phyloP scores from a whole-genome alignment of 2,797 vertebrate species.

The Rhincodon typus region DNA sequence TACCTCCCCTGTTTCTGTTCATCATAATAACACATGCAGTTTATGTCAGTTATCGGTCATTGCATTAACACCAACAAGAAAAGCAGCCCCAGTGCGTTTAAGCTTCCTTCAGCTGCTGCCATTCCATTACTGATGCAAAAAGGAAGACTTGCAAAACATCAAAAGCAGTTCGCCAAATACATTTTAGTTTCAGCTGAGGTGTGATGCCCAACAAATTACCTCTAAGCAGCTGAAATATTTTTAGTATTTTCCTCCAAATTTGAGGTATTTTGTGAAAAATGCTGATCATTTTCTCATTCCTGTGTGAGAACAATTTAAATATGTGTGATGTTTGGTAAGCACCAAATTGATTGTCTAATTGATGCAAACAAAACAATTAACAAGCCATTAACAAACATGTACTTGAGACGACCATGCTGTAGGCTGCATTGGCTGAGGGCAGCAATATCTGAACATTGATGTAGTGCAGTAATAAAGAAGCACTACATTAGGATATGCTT shows the following conservation, averaged over 20 bases:
- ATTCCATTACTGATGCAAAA: background rate
- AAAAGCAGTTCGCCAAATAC: background rate
- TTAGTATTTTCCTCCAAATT: background rate
- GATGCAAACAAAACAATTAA: conserved; percentile 23
- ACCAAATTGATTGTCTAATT: conserved; percentile 20
- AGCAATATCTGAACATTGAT: conserved; percentile 8
- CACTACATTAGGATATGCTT: background rate
- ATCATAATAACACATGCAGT: background rate
- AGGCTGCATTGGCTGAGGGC: background rate
- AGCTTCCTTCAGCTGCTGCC: background rate
- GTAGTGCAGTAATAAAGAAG: background rate
- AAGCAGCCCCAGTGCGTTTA: background rate
- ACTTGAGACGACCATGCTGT: background rate
- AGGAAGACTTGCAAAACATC: background rate
- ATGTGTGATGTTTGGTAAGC: background rate
- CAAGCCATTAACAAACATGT: conserved; percentile 13
- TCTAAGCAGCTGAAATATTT: background rate
- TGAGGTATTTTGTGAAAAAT: background rate
- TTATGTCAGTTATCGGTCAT: background rate
- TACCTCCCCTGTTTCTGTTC: background rate
- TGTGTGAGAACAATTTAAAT: background rate
- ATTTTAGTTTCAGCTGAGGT: background rate
- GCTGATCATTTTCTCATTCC: background rate
- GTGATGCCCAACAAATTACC: too few species aligned
- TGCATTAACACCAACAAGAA: background rate